Base-by-base conservation (phyloP, 2,888 invertebrate genomes). In the Drosophila differens region DNA sequence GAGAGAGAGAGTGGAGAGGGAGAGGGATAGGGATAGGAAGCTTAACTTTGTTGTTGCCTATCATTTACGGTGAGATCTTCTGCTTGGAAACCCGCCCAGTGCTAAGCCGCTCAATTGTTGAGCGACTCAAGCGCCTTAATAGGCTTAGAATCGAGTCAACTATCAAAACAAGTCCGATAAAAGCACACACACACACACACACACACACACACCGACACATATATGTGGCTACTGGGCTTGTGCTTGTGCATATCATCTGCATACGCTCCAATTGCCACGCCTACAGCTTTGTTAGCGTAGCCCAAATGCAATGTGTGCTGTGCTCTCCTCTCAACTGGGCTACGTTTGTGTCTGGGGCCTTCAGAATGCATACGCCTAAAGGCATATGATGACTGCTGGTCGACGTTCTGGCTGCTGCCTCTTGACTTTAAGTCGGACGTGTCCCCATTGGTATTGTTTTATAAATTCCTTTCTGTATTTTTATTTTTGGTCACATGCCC, bases 161-260 rank as follows among this genome's bases (percentile, higher is more conserved):
- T 90, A 90, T 88, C 87, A 90, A 83, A 88, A 88, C 87, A 88
- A 82, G 79, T 77, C 80, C 74, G 85, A 86, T 85, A 85, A 85
- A 85, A 89, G 82, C 12, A 39, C 28, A 59, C 35, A 25, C 19
- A 53, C 28, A 60, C 35, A 25, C 19, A 53, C 28, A 60, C 52
- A 69, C 33, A n/a, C 66, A 28, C 54, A 37, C 59, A 54, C 25
- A 41, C 4, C 0, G 1, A 39, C 19, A 35, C 5, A 44, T n/a
- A 58, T 7, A 22, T 16, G 30, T 14, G 22, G 22, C 22, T 10
- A 39, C n/a, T 35, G 35, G 14, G 35, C 35, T 47, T 51, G 51
- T 62, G 69, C 51, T 47, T 52, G 51, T 62, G 69, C 52, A 73
- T 74, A 69, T 80, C 73, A 84, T 84, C 80, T 84, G 74, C 76